phyloP scores from a whole-genome alignment of 2,888 invertebrate species.

The Dorcus parallelipipedus region DNA sequence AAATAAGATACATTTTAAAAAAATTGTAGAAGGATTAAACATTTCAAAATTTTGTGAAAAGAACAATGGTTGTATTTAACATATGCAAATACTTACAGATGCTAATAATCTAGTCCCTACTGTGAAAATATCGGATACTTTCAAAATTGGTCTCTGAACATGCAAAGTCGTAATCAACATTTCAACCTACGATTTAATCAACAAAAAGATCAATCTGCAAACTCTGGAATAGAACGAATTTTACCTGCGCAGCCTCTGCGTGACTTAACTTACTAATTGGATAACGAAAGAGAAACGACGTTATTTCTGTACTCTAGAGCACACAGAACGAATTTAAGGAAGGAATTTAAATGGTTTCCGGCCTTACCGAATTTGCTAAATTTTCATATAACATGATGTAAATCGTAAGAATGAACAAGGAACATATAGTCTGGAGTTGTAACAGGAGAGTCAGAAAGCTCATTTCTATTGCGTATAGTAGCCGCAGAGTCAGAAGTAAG shows the following conservation, averaged over 20 bases:
- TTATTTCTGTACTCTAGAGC: conserved; percentile 33
- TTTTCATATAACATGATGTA: too few species aligned
- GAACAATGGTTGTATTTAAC: too few species aligned
- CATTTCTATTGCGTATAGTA: too few species aligned
- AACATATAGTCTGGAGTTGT: too few species aligned
- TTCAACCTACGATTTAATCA: conserved; percentile 29
- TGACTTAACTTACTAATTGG: conserved; percentile 35
- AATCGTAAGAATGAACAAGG: too few species aligned
- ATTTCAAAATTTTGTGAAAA: too few species aligned
- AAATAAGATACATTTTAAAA: too few species aligned
- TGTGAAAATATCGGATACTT: conserved; percentile 37
- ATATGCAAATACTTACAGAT: conserved; percentile 30
- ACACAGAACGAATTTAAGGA: conserved; percentile 11
- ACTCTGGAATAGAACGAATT: not conserved
- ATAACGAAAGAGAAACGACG: conserved; percentile 34
- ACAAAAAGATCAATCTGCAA: not conserved
- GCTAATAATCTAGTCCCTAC: conserved; percentile 35
- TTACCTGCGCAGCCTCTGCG: conserved; percentile 34
- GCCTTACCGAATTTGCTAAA: too few species aligned
- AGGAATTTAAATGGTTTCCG: too few species aligned
- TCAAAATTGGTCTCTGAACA: conserved; percentile 35
- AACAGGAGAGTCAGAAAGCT: too few species aligned
- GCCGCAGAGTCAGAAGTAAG: too few species aligned
- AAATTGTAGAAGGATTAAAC: too few species aligned
- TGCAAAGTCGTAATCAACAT: conserved; percentile 33